These are phyloP conservation scores for Pelosia muscerda DNA, from an alignment of 2,888 invertebrate species.

Conservation along the genomic window DNA sequence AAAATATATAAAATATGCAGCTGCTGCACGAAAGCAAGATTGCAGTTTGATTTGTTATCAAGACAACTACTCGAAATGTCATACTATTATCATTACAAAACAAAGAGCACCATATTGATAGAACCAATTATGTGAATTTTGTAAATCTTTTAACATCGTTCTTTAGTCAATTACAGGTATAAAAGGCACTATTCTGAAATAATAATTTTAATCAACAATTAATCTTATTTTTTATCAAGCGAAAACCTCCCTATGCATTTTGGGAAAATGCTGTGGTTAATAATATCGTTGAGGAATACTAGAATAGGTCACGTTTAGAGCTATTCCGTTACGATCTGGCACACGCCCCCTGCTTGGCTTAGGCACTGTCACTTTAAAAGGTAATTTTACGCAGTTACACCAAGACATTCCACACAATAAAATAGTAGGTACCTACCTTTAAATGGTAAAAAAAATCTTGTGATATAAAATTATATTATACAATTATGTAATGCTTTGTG, in stretches of 20 bases:
- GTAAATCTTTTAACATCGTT: constrained; percentile 3
- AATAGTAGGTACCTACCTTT: not conserved
- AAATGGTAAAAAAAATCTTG: not conserved
- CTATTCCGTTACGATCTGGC: not conserved
- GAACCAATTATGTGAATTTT: constrained; percentile 38
- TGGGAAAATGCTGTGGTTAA: not conserved
- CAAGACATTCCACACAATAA: not conserved
- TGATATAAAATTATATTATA: not conserved
- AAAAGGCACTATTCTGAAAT: constrained; percentile 36
- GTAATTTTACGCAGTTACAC: not conserved
- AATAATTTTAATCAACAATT: not conserved
- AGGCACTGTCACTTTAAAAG: too few relatives aligned
- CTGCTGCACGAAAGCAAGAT: not conserved
- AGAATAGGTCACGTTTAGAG: not conserved
- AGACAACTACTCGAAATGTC: not conserved
- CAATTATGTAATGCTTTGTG: not conserved
- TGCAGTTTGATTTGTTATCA: too few relatives aligned
- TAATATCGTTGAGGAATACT: not conserved
- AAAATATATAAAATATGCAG: not conserved
- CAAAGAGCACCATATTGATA: constrained; percentile 48
- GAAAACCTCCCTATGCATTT: not conserved
- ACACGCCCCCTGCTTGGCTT: too few relatives aligned
- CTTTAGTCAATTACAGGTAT: constrained; percentile 16
- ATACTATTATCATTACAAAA: constrained; percentile 21
- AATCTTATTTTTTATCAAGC: not conserved